These are phyloP conservation scores for Sorex fumeus DNA, from an alignment of 2,113 vertebrate genomes.

Conservation along the genomic window DNA sequence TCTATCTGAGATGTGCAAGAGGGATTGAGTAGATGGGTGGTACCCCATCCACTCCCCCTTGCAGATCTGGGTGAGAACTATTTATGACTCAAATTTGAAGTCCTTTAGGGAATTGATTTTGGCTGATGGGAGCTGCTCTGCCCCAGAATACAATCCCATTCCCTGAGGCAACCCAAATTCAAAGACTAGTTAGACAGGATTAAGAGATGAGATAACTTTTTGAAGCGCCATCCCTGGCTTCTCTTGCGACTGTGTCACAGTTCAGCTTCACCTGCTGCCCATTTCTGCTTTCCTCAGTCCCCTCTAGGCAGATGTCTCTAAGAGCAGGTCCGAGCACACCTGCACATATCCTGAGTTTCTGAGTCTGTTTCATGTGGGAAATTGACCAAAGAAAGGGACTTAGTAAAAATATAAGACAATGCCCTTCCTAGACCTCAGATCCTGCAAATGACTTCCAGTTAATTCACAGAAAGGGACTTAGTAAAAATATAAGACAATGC, in stretches of 20 bases:
- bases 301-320: too few species aligned
- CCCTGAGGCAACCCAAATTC: too few species aligned
- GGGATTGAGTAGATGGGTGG: not conserved
- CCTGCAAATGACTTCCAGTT: not conserved
- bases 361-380: not conserved
- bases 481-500: not conserved
- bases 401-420: not conserved
- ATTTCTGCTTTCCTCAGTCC: not conserved
- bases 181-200: not conserved
- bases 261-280: not conserved
- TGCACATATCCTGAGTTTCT: too few species aligned
- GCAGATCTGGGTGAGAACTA: not conserved
- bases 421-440: not conserved
- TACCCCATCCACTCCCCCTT: fast-evolving
- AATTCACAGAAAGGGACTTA: not conserved
- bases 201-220: too few species aligned
- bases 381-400: not conserved
- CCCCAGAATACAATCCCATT: too few species aligned
- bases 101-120: not conserved
- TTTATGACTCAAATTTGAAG: not conserved
- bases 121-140: not conserved
- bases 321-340: not conserved
- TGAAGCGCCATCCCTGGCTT: not conserved
- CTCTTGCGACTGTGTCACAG: not conserved
- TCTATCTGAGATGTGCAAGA: too few species aligned